Percentiles rank a stretch among this genome's conserved stretches.
Conservation (phyloP, 2,797 vertebrate genomes). For the Spinus pinus region DNA sequence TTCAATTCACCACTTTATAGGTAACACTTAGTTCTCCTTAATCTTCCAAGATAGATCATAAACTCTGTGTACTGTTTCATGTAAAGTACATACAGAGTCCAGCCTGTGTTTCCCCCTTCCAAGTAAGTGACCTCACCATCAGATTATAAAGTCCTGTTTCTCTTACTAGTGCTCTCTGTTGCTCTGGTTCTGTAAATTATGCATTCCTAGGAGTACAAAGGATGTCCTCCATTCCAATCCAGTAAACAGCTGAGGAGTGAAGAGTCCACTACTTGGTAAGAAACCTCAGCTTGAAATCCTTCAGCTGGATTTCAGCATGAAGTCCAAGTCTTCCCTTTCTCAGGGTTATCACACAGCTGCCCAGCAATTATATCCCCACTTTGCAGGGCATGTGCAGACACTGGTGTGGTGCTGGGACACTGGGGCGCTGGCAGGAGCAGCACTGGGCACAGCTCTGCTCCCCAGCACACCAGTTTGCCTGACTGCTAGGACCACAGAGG, state of each 20-base stretch:
- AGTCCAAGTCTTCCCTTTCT: not conserved
- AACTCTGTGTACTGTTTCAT: not conserved
- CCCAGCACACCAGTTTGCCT: not conserved
- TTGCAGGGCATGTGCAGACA: not conserved
- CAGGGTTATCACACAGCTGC: not conserved
- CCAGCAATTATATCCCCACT: not conserved
- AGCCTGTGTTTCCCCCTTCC: not conserved
- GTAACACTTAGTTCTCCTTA: not conserved
- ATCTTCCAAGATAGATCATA: conserved; percentile 19
- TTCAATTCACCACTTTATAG: not conserved
- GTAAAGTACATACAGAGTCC: not conserved
- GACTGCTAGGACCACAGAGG: not conserved
- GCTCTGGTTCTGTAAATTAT: not conserved
- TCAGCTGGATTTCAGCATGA: not conserved
- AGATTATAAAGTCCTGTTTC: not conserved
- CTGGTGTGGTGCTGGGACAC: not conserved
- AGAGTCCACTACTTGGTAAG: not conserved
- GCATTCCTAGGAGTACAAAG: not conserved
- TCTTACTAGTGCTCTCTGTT: not conserved
- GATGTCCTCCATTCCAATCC: not conserved
- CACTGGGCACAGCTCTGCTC: not conserved
- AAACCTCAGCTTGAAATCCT: not conserved
- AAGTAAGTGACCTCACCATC: not conserved
- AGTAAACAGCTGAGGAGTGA: not conserved
- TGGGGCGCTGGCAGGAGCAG: not conserved